Evolutionary conservation across 2,113 vertebrate genomes (phyloP).

Genomic region (Catagonus wagneri): DNA sequence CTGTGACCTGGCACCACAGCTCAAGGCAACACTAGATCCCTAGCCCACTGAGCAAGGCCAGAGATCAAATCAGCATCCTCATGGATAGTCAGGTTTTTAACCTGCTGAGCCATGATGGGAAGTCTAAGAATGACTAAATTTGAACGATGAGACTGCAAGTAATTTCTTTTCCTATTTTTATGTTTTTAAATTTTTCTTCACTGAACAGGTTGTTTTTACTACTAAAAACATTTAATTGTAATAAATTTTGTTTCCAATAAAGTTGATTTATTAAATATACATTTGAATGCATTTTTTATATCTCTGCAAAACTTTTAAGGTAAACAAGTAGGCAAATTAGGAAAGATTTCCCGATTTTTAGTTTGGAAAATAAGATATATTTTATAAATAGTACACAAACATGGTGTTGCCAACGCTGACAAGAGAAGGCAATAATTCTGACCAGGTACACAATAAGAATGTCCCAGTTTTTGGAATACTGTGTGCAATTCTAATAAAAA

Average conservation of each 20-base stretch:
- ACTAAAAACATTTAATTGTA: background rate
- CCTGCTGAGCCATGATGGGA: no score
- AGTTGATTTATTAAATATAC: background rate
- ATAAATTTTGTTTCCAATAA: background rate
- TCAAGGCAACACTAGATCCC: no score
- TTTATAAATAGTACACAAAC: background rate
- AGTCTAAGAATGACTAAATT: background rate
- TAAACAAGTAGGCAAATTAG: background rate
- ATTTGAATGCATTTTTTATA: background rate
- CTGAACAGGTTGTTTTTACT: background rate
- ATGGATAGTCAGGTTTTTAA: no score
- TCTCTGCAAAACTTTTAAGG: background rate
- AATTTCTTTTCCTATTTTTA: background rate
- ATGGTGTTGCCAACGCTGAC: background rate
- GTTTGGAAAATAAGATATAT: background rate
- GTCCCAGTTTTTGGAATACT: background rate
- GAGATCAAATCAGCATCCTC: no score
- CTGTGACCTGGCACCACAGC: no score
- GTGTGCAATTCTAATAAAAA: background rate
- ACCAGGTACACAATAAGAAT: no score
- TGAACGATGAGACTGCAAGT: background rate
- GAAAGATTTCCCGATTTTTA: background rate
- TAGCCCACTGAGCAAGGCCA: no score
- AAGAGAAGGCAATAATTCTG: background rate
- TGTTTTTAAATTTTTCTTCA: background rate